A percentile compares a stretch with the other conserved stretches of the same genome.
Evolutionary conservation across 2,888 invertebrate species (phyloP).

Genomic region (Crematogaster levior): DNA sequence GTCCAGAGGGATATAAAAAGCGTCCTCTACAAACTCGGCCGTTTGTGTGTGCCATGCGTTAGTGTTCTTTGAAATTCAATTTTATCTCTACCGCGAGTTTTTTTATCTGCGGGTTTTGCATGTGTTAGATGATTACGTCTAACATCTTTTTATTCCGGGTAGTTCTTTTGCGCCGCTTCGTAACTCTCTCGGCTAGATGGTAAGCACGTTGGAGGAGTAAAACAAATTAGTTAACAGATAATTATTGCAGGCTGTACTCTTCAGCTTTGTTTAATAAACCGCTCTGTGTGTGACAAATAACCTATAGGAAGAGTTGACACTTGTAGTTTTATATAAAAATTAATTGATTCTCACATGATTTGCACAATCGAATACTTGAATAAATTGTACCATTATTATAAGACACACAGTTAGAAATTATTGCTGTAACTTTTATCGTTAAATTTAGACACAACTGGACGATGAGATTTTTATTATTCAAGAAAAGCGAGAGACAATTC

Average conservation of each 20-base stretch:
- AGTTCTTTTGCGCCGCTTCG: conserved; percentile 1
- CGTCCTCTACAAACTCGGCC: neutral
- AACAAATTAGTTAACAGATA: conserved; percentile 4
- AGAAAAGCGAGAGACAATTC: conserved; percentile 2
- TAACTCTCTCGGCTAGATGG: neutral
- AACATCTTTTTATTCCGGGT: conserved; percentile 21
- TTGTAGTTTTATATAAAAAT: neutral
- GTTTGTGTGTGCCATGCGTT: neutral
- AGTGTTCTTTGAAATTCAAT: conserved; percentile 27
- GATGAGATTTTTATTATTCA: neutral
- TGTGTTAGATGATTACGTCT: conserved; percentile 7
- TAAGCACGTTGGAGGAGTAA: conserved; percentile 5
- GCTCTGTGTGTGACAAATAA: too few relatives aligned
- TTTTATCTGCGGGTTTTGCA: neutral
- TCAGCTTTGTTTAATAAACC: neutral
- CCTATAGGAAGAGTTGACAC: neutral
- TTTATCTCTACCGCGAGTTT: neutral
- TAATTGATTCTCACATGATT: neutral
- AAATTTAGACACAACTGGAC: too few relatives aligned
- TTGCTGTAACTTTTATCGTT: neutral
- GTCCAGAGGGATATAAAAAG: conserved; percentile 1
- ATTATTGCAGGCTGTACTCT: conserved; percentile 25
- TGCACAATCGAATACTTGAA: neutral
- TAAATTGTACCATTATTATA: neutral
- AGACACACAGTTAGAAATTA: too few relatives aligned